A percentile compares a stretch with the other conserved stretches of the same genome.
These are phyloP conservation scores for Ceratoteleas bidentatus DNA, from an alignment of 1,140 invertebrate species.

Conservation along the genomic window DNA sequence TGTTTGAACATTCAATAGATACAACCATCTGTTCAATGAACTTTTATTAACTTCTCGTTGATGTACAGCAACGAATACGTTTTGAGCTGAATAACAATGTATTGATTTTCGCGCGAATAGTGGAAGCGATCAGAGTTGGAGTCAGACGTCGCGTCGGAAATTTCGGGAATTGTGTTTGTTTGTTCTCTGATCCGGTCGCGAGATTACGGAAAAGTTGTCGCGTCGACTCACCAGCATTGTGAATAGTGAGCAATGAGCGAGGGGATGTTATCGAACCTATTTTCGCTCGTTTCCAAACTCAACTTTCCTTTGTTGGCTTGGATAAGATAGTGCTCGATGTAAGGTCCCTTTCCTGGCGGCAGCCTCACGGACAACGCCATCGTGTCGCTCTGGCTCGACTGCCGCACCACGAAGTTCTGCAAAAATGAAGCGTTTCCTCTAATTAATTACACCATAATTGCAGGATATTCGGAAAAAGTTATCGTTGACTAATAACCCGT, in stretches of 20 bases:
- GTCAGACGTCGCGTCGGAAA: not conserved
- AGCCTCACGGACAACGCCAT: conserved; percentile 96
- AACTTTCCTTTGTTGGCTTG: conserved; percentile 90
- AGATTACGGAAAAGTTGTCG: conserved; percentile 53
- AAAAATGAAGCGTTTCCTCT: conserved; percentile 5
- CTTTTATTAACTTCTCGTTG: no score
- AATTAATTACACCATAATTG: no score
- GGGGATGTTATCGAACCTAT: conserved; percentile 95
- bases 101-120: not conserved
- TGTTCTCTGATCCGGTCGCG: conserved; percentile 15
- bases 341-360: conserved; percentile 91
- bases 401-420: conserved; percentile 96
- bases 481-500: no score
- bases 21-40: no score
- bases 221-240: conserved; percentile 89
- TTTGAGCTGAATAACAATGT: no score
- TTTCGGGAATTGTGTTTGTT: conserved; percentile 30
- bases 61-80: no score
- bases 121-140: conserved; percentile 2
- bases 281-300: conserved; percentile 95
- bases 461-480: no score
- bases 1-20: no score
- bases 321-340: conserved; percentile 97
- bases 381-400: conserved; percentile 94
- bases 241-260: conserved; percentile 95